Base-by-base conservation (phyloP, 2,113 vertebrate species). In the Psittacula cyanocephala region DNA sequence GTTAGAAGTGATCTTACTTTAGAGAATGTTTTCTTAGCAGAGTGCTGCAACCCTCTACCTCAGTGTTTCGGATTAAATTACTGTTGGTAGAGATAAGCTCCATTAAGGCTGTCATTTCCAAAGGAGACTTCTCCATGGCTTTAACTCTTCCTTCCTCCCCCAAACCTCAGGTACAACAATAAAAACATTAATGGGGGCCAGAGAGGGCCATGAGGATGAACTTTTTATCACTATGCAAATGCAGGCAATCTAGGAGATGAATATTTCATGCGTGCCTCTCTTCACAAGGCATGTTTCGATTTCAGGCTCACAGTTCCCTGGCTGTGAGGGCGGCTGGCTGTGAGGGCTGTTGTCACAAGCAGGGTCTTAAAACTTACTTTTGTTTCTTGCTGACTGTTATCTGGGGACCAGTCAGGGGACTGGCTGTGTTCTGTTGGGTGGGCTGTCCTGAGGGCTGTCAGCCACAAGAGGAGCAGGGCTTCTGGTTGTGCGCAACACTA, bases 21-120 rank as follows among this genome's bases (percentile, higher is more conserved):
- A 96, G 82, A 98, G 98, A 98, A 98, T 98, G 97, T 98, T 99
- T 98, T 98, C 96, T 98, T 98, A 98, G 97, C 97, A 97, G 97
- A 98, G 97, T 96, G 95, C 91, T 97, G 88, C 89, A 91, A 89
- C 86, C 90, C 82, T 97, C 97, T 71, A 84, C 98, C 98, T 98
- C 84, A 91, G 98, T 95, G 60, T 98, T 98, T 97, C 87, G 94
- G 97, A 96, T 98, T 98, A 98, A 98, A 97, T 98, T 98, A 98
- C 99, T 98, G 98, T 98, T 98, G 96, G 95, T 97, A 98, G 95
- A 83, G 97, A 98, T 99, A 98, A 98, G 97, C 97, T 98, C 98
- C 97, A 97, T 98, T 98, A 98, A 95, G 72, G 84, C 91, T 97
- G 78, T 95, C 89, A 81, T 98, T 98, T 99, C 97, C 98, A 97